Evolutionary conservation across 2,888 invertebrate genomes (phyloP).

Genomic region (Anodontia alba): DNA sequence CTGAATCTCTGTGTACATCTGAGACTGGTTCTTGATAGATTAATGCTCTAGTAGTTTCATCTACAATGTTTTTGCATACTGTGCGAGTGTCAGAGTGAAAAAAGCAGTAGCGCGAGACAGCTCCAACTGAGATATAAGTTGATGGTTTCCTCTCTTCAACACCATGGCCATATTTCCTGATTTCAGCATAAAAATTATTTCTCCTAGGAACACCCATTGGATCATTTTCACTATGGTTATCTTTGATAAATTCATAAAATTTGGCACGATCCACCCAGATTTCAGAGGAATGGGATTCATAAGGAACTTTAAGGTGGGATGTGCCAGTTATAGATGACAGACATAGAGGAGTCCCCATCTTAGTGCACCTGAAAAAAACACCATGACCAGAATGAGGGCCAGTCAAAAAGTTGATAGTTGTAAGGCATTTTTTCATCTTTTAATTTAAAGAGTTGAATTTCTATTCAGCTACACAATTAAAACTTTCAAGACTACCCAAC

Average conservation of each 20-base stretch:
- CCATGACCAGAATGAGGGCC: background rate
- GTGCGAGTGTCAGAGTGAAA: background rate
- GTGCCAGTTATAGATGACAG: background rate
- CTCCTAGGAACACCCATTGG: background rate
- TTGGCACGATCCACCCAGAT: slow-evolving; percentile 6
- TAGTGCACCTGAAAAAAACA: background rate
- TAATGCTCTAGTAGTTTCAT: background rate
- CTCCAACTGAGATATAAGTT: background rate
- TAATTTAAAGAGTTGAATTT: background rate
- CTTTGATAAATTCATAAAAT: background rate
- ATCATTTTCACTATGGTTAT: background rate
- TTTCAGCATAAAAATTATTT: slow-evolving; percentile 1
- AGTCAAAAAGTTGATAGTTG: background rate
- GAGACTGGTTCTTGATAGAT: background rate
- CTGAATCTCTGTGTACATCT: background rate
- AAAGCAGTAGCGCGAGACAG: slow-evolving; percentile 8
- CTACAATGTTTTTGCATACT: background rate
- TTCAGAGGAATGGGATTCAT: slow-evolving; percentile 5
- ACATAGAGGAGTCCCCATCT: background rate
- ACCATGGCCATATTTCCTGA: background rate
- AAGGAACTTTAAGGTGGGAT: slow-evolving; percentile 2
- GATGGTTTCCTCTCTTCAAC: background rate
- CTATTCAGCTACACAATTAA: too few relatives aligned
- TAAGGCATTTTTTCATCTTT: background rate
- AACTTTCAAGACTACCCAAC: too few relatives aligned